Evolutionary conservation across 2,113 vertebrate species (phyloP), one percentile per base, ranked within the genome.

Genomic region (Lanius ludovicianus): DNA sequence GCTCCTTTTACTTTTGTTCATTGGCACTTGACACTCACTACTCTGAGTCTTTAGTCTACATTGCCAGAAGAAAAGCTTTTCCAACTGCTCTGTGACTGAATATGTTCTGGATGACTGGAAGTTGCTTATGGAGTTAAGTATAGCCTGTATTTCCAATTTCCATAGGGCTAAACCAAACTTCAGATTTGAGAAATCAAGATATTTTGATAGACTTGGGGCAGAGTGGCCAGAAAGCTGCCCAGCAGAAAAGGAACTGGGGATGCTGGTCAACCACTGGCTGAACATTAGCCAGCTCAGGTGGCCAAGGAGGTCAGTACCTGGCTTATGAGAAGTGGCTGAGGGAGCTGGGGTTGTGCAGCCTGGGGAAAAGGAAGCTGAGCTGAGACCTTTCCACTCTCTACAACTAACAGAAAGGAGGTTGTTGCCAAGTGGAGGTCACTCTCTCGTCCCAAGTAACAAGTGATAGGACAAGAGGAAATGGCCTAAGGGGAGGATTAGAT

Each of bases 1-100:
- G 55, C n/a, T 80, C 52, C 41, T 89, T 95, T 77, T 94, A 60
- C 49, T 93, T 88, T 75, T 88, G 57, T 91, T 96, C 87, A 46
- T 64, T 93, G 88, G 63, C 82, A 91, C 47, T 94, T 95, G 87
- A 95, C 73, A 77, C 31, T 82, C 31, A 33, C 30, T 7, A 1
- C 27, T 82, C 50, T 53, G 47, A 63, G 15, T 76, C 71, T 81
- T 70, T 39, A 88, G 69, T 37, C n/a, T 88, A 55, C 37, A 6
- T 6, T 80, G 44, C 49, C 84, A 91, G 80, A 68, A 93, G 42
- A 95, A 88, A 70, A 27, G 8, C 25, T 59, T 57, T 57, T 50
- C 55, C 49, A 82, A 60, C 10, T 52, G n/a, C 15, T 14, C 30
- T 33, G 42, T 15, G 20, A 74, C 9, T 68, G 46, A 82, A 70